A percentile compares a stretch with the other conserved stretches of the same genome.
phyloP scores from a whole-genome alignment of 2,113 vertebrate species.

The Solenodon paradoxus region DNA sequence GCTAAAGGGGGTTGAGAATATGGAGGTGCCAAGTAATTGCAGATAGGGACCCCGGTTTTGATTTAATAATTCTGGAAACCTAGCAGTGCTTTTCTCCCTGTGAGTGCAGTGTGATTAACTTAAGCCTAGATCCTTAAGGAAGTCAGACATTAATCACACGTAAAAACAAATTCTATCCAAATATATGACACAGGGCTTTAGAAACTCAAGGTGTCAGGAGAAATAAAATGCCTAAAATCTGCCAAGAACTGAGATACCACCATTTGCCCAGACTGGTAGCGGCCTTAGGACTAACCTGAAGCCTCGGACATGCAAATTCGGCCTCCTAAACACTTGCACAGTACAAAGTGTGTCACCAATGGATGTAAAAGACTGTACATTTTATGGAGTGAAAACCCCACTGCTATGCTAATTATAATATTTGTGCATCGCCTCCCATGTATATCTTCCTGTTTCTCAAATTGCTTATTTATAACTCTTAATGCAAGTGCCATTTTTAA shows the following conservation, averaged over 20 bases:
- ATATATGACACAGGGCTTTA: neutral
- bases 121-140: neutral
- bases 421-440: neutral
- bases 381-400: neutral
- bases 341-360: neutral
- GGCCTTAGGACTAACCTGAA: neutral
- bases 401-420: neutral
- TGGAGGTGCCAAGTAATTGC: accelerated
- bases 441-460: neutral
- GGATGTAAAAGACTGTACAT: too few species aligned
- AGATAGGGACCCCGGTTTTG: accelerated
- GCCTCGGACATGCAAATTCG: too few species aligned
- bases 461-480: slow-evolving; percentile 37
- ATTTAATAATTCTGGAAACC: neutral
- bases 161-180: neutral
- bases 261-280: neutral
- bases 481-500: slow-evolving; percentile 62
- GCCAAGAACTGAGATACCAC: neutral
- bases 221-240: neutral
- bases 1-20: accelerated
- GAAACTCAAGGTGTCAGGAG: neutral
- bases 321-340: neutral
- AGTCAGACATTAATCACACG: neutral
- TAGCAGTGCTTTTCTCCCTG: accelerated
- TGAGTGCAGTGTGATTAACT: neutral